A percentile compares a stretch with the other conserved stretches of the same genome.
Evolutionary conservation across 2,888 invertebrate genomes (phyloP).

Genomic region (Tiliacea aurago): DNA sequence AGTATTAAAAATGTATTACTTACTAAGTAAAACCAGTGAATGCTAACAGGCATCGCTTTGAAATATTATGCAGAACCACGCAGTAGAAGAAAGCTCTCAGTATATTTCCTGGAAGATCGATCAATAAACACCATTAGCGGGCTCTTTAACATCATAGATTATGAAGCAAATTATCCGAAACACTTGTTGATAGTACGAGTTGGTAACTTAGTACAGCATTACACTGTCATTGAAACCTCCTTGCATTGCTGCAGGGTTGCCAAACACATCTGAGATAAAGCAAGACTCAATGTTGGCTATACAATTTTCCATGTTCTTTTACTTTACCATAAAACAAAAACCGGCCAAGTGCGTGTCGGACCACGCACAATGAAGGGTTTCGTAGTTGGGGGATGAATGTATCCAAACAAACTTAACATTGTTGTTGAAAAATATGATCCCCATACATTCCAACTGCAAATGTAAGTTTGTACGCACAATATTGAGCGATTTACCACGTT

Average conservation of each 20-base stretch:
- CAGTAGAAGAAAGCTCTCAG: slow-evolving; percentile 46
- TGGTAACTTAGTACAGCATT: slow-evolving; percentile 18
- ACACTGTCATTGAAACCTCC: slow-evolving; percentile 31
- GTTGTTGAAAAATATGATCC: too few relatives aligned
- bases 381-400: too few relatives aligned
- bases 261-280: neutral
- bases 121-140: slow-evolving; percentile 55
- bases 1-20: neutral
- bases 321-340: too few relatives aligned
- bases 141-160: slow-evolving; percentile 34
- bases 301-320: neutral
- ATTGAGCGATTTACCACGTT: too few relatives aligned
- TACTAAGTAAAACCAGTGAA: slow-evolving; percentile 27
- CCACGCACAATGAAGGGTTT: too few relatives aligned
- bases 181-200: slow-evolving; percentile 23
- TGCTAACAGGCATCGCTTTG: slow-evolving; percentile 26
- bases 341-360: too few relatives aligned
- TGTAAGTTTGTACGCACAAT: too few relatives aligned
- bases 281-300: too few relatives aligned
- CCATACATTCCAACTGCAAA: too few relatives aligned
- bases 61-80: slow-evolving; percentile 34
- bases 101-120: slow-evolving; percentile 18
- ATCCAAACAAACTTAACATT: too few relatives aligned
- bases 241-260: slow-evolving; percentile 26
- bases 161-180: slow-evolving; percentile 51